A percentile compares a stretch with the other conserved stretches of the same genome.
phyloP scores from a whole-genome alignment of 2,888 invertebrate species.

The Dryobota labecula region DNA sequence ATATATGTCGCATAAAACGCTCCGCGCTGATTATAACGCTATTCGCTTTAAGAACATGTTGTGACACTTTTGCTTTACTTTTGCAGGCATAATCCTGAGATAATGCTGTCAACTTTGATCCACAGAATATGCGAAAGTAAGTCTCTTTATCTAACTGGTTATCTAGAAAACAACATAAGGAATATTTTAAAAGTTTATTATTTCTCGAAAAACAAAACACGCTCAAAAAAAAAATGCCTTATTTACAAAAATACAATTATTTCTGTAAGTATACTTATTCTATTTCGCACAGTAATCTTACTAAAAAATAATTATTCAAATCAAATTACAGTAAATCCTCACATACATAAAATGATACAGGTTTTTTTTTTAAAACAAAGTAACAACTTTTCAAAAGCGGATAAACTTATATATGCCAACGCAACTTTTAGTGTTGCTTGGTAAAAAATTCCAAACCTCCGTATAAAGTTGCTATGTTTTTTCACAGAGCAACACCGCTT shows the following conservation, averaged over 20 bases:
- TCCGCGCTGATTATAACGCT: slow-evolving; percentile 63
- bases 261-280: neutral
- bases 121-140: neutral
- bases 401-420: slow-evolving; percentile 33
- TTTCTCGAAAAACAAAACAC: neutral
- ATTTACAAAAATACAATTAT: neutral
- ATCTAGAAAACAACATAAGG: neutral
- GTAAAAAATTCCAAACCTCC: slow-evolving; percentile 31
- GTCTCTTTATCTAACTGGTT: neutral
- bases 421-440: slow-evolving; percentile 36
- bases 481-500: slow-evolving; percentile 62
- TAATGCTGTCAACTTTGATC: slow-evolving; percentile 33
- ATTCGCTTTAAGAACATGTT: slow-evolving; percentile 57
- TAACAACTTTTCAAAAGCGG: slow-evolving; percentile 10
- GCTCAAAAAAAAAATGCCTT: too few relatives aligned
- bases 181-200: neutral
- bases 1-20: slow-evolving; percentile 62
- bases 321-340: neutral
- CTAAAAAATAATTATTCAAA: neutral
- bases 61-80: slow-evolving; percentile 49
- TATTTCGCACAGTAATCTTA: neutral
- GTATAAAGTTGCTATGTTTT: slow-evolving; percentile 41
- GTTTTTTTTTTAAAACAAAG: slow-evolving; percentile 14
- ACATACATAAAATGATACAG: neutral
- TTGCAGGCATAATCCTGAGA: slow-evolving; percentile 33